Evolutionary conservation across 1,140 invertebrate genomes (phyloP).

Genomic region (Daktulosphaira vitifoliae): DNA sequence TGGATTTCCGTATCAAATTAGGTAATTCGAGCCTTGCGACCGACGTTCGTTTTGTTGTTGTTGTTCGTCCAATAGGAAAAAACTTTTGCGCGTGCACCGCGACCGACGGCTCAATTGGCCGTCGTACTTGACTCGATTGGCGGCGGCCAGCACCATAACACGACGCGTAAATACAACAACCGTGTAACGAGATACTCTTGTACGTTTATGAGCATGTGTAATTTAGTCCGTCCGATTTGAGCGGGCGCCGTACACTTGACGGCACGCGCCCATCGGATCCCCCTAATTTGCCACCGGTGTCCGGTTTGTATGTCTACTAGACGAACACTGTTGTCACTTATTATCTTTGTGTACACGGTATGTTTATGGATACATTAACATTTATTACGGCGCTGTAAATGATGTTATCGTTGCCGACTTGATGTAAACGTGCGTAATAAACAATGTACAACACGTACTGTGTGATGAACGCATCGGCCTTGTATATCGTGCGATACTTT

Average conservation of each 20-base stretch:
- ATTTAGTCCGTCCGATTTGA: not conserved
- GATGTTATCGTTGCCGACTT: too few species aligned
- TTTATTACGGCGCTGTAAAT: not conserved
- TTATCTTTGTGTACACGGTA: too few species aligned
- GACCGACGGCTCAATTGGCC: not conserved
- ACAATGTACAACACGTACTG: too few species aligned
- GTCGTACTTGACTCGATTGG: too few species aligned
- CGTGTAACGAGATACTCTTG: slow-evolving; percentile 25
- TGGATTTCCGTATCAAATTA: slow-evolving; percentile 5
- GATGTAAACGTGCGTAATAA: too few species aligned
- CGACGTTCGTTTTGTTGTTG: slow-evolving; percentile 3
- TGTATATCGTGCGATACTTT: too few species aligned
- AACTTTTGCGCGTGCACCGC: not conserved
- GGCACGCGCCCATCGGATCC: not conserved
- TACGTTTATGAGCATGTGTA: not conserved
- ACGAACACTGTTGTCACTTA: too few species aligned
- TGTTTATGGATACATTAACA: too few species aligned
- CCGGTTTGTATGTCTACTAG: not conserved
- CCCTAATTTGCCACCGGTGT: not conserved
- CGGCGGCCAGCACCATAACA: too few species aligned
- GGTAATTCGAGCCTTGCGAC: not conserved
- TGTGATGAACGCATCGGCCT: too few species aligned
- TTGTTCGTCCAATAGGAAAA: slow-evolving; percentile 14
- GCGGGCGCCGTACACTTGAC: slow-evolving; percentile 5
- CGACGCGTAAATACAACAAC: not conserved